Conservation (phyloP, 2,113 vertebrate genomes). For the Tauraco erythrolophus region DNA sequence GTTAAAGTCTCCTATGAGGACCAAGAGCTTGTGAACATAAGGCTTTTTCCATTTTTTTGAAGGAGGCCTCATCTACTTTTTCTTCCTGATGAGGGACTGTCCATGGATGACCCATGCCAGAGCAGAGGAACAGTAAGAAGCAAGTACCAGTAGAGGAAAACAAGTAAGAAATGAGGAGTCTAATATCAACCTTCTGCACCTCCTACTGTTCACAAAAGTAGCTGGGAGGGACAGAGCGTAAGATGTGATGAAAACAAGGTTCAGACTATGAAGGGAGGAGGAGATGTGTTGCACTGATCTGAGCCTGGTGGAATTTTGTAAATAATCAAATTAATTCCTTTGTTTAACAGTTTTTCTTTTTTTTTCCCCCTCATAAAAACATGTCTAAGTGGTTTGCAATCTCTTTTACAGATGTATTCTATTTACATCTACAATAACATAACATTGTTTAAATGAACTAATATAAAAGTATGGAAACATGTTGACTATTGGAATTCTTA, state of each 20-base stretch:
- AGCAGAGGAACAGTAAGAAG: neutral
- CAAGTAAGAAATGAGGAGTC: neutral
- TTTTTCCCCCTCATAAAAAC: neutral
- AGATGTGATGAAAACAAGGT: neutral
- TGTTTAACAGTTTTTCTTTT: neutral
- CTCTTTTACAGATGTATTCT: neutral
- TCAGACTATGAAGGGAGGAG: neutral
- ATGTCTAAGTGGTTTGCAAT: neutral
- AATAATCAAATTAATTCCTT: neutral
- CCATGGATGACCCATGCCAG: rapidly evolving
- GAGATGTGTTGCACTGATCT: neutral
- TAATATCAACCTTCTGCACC: neutral
- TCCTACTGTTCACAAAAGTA: neutral
- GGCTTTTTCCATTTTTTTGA: neutral
- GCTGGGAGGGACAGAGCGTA: neutral
- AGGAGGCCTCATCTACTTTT: neutral
- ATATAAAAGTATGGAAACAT: neutral
- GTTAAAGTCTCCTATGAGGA: neutral
- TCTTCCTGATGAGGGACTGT: neutral
- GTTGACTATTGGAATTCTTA: neutral
- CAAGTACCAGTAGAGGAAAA: neutral
- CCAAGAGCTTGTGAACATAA: neutral
- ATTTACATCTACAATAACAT: neutral
- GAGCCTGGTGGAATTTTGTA: neutral
- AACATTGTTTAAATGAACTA: neutral